Evolutionary conservation across 2,888 invertebrate species (phyloP).

Genomic region (Drosophila pullipes): DNA sequence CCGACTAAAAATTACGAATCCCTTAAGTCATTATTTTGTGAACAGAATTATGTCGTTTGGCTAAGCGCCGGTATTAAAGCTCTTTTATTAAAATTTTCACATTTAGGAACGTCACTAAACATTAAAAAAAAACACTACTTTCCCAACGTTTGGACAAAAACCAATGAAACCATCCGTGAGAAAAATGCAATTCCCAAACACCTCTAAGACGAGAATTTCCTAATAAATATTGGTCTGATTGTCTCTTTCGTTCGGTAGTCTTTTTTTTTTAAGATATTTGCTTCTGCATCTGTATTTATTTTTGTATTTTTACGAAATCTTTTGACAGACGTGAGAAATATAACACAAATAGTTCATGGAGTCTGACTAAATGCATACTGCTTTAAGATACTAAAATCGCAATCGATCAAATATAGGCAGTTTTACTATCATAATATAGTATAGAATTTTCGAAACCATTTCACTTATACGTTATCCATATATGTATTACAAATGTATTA

Average conservation of each 20-base stretch:
- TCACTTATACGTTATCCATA: not conserved
- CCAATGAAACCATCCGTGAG: not conserved
- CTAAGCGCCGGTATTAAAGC: too few relatives aligned
- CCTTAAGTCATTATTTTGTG: not conserved
- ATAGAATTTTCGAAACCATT: not conserved
- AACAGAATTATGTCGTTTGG: not conserved
- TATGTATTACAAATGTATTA: not conserved
- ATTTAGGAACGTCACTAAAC: not conserved
- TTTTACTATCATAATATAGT: not conserved
- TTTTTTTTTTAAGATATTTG: not conserved
- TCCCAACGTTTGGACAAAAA: not conserved
- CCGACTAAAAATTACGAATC: accelerated
- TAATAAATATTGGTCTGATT: not conserved
- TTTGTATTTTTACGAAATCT: not conserved
- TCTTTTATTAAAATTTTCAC: not conserved
- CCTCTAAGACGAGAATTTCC: not conserved
- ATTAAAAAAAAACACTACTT: not conserved
- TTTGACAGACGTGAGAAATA: not conserved
- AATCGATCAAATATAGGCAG: not conserved
- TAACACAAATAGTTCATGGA: accelerated
- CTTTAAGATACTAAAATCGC: not conserved
- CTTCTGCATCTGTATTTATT: not conserved
- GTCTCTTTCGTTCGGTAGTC: not conserved
- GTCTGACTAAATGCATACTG: not conserved
- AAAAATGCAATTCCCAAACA: not conserved